A percentile compares a stretch with the other conserved stretches of the same genome.
Conservation (phyloP, 2,797 vertebrate species). For the Anguilla pacifica region DNA sequence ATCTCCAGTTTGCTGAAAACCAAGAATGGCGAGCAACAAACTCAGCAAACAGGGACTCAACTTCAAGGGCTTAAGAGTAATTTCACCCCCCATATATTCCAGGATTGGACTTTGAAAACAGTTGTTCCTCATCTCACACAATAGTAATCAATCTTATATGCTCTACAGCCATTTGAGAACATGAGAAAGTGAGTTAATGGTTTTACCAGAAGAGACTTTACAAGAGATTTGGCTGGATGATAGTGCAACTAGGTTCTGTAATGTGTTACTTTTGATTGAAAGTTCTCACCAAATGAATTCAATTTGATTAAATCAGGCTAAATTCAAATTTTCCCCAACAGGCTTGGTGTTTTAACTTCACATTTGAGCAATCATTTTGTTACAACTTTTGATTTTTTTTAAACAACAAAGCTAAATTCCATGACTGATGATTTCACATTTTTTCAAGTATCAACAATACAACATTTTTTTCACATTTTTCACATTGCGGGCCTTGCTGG, state of each 20-base stretch:
- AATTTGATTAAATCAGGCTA: neutral
- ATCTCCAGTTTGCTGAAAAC: neutral
- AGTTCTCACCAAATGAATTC: neutral
- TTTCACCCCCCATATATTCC: slow-evolving; percentile 43
- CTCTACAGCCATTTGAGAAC: slow-evolving; percentile 17
- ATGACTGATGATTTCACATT: neutral
- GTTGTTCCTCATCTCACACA: neutral
- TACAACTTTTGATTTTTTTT: neutral
- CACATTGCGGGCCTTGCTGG: neutral
- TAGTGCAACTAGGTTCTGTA: neutral
- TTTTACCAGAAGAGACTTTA: slow-evolving; percentile 1
- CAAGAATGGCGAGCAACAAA: neutral
- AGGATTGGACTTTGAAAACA: slow-evolving; percentile 25
- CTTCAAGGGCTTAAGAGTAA: slow-evolving; percentile 18
- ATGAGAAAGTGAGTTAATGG: slow-evolving; percentile 11
- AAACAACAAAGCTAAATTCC: neutral
- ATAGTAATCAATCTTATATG: slow-evolving; percentile 30
- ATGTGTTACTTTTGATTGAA: neutral
- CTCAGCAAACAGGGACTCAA: slow-evolving; percentile 38
- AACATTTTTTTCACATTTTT: too few relatives aligned
- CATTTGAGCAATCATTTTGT: neutral
- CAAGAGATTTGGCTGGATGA: neutral
- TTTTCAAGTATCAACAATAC: too few relatives aligned
- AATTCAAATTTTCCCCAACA: neutral
- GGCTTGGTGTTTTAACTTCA: neutral